phyloP scores from a whole-genome alignment of 1,140 invertebrate species.

The Chymomyza costata region DNA sequence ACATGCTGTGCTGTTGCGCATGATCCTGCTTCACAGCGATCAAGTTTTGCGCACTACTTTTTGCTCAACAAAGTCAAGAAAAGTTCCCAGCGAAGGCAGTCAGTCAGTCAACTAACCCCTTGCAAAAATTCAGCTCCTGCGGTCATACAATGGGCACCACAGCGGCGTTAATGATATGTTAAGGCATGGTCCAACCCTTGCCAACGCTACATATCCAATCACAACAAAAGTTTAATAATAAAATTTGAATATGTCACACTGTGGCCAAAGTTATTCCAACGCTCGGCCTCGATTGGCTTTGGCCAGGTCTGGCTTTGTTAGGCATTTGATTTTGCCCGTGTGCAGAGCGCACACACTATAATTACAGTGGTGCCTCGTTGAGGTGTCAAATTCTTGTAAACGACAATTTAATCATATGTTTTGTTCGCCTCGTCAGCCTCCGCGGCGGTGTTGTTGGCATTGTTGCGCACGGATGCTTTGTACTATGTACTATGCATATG shows the following conservation, averaged over 20 bases:
- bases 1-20: conserved; percentile 46
- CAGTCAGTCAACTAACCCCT: conserved; percentile 9
- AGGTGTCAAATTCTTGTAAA: conserved; percentile 65
- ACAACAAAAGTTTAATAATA: conserved; percentile 48
- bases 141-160: conserved; percentile 59
- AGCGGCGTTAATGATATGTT: conserved; percentile 69
- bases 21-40: conserved; percentile 6
- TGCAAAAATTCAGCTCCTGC: conserved; percentile 22
- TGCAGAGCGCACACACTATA: conserved; percentile 17
- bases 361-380: conserved; percentile 42
- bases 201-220: conserved; percentile 31
- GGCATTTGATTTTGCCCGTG: conserved; percentile 34
- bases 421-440: conserved; percentile 31
- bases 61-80: not conserved
- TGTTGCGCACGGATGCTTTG: not conserved
- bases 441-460: conserved; percentile 21
- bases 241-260: conserved; percentile 66
- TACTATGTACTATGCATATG: not conserved
- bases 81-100: conserved; percentile 35
- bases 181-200: conserved; percentile 18
- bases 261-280: conserved; percentile 44
- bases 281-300: conserved; percentile 46
- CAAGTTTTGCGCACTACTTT: too few relatives aligned
- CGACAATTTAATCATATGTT: conserved; percentile 66
- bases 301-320: conserved; percentile 32